phyloP scores from a whole-genome alignment of 2,888 invertebrate genomes.

The Lasioglossum leucozonium region DNA sequence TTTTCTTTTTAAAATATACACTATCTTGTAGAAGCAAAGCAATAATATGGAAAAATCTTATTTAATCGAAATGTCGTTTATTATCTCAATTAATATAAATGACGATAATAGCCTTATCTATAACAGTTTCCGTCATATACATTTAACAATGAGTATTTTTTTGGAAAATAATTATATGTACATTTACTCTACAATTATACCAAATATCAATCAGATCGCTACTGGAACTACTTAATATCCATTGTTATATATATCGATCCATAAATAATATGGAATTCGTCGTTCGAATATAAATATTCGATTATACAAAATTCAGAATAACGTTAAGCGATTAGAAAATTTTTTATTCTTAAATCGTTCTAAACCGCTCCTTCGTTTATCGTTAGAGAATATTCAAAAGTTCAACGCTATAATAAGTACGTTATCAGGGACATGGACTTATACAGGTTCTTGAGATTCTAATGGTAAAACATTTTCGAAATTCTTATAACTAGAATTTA shows the following conservation, averaged over 20 bases:
- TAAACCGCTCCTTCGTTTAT: slow-evolving; percentile 32
- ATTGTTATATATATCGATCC: slow-evolving; percentile 48
- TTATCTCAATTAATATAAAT: slow-evolving; percentile 73
- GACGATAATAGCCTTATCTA: slow-evolving; percentile 68
- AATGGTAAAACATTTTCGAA: slow-evolving; percentile 54
- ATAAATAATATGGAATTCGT: slow-evolving; percentile 59
- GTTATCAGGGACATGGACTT: slow-evolving; percentile 47
- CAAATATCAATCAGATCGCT: slow-evolving; percentile 59
- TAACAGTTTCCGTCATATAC: slow-evolving; percentile 68
- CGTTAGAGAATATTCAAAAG: slow-evolving; percentile 48
- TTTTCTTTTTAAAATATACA: background rate
- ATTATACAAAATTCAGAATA: slow-evolving; percentile 52
- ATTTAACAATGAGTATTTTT: slow-evolving; percentile 66
- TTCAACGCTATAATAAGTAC: slow-evolving; percentile 55
- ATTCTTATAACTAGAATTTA: slow-evolving; percentile 57
- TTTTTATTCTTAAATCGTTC: slow-evolving; percentile 47
- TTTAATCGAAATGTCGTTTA: slow-evolving; percentile 70
- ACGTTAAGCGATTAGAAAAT: slow-evolving; percentile 55
- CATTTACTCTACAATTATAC: slow-evolving; percentile 67
- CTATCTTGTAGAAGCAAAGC: slow-evolving; percentile 14
- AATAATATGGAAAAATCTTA: slow-evolving; percentile 34
- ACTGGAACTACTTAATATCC: slow-evolving; percentile 55
- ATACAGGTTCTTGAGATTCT: slow-evolving; percentile 40
- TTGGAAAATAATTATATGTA: slow-evolving; percentile 69
- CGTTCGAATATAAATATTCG: slow-evolving; percentile 62